phyloP scores from a whole-genome alignment of 2,797 vertebrate species.

The Coregonus sp. region DNA sequence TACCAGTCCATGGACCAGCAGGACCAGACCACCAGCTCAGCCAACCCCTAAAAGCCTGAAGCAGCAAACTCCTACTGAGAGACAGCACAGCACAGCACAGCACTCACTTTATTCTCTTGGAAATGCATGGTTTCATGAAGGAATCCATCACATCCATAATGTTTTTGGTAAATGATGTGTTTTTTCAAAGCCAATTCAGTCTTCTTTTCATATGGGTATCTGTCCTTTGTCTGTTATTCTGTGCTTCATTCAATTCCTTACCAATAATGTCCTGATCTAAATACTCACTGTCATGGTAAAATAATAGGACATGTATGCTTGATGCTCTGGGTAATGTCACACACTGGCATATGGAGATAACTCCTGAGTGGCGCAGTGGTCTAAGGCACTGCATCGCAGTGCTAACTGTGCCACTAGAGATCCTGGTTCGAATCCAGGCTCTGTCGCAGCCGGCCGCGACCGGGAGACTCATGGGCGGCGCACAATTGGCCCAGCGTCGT shows the following conservation, averaged over 20 bases:
- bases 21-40: conserved; percentile 55
- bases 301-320: background rate
- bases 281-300: background rate
- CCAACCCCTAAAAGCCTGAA: conserved; percentile 64
- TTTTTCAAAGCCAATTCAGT: background rate
- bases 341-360: background rate
- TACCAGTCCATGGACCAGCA: conserved; percentile 91
- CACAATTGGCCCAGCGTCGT: no score
- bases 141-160: no score
- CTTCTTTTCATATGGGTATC: background rate
- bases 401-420: no score
- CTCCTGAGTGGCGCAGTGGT: no score
- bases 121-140: background rate
- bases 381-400: no score
- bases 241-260: background rate
- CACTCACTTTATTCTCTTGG: background rate
- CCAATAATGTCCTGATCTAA: background rate
- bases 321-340: background rate
- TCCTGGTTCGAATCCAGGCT: no score
- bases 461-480: no score
- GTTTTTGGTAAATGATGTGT: no score
- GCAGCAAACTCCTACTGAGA: conserved; percentile 71
- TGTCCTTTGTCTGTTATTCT: background rate
- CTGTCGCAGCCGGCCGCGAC: no score
- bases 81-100: no score